Evolutionary conservation across 2,797 vertebrate species (phyloP).

Genomic region (Lacerta agilis): DNA sequence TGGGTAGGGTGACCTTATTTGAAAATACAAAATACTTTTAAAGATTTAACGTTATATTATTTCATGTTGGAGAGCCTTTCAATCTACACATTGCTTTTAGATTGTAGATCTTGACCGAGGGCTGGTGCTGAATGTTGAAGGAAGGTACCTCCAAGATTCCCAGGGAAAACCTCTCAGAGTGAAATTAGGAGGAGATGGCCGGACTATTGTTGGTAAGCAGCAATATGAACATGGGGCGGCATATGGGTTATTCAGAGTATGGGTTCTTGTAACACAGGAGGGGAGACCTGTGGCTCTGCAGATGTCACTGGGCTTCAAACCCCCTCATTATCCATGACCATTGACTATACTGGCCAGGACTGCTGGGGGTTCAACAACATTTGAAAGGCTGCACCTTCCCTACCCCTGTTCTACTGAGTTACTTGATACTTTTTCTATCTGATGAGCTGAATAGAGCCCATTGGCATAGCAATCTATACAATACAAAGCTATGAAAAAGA

Average conservation of each 20-base stretch:
- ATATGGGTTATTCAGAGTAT: background rate
- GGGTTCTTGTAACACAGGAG: background rate
- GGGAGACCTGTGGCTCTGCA: too few relatives aligned
- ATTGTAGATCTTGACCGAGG: conserved; percentile 92
- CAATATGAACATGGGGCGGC: background rate
- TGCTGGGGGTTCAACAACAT: too few relatives aligned
- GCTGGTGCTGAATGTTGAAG: conserved; percentile 92
- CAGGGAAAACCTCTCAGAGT: conserved; percentile 91
- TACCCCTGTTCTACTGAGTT: too few relatives aligned
- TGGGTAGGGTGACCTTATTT: conserved; percentile 88
- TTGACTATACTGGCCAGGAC: background rate
- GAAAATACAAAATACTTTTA: conserved; percentile 52
- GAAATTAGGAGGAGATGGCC: conserved; percentile 93
- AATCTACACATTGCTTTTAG: conserved; percentile 76
- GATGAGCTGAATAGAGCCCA: too few relatives aligned
- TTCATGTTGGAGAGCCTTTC: conserved; percentile 43
- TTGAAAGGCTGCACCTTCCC: too few relatives aligned
- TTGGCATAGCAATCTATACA: too few relatives aligned
- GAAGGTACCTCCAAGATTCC: conserved; percentile 93
- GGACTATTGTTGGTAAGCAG: conserved; percentile 92
- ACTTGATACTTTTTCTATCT: too few relatives aligned
- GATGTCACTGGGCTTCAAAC: too few relatives aligned
- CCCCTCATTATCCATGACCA: too few relatives aligned
- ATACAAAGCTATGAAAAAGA: too few relatives aligned
- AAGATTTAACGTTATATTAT: conserved; percentile 38